A percentile compares a stretch with the other conserved stretches of the same genome.
Conservation (phyloP, 1,140 invertebrate genomes). For the Eumaeus atala region DNA sequence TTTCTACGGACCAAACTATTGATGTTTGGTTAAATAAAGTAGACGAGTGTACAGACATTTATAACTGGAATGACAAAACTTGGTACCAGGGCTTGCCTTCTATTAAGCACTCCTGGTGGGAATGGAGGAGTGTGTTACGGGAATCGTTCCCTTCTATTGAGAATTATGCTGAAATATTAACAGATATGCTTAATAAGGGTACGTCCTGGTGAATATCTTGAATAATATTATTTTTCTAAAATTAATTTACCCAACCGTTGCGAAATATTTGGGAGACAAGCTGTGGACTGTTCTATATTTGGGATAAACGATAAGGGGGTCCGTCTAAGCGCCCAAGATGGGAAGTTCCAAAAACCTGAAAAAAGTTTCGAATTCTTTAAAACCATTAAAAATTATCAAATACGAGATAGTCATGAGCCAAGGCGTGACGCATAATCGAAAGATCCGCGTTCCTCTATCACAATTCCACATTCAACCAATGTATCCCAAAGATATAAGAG, state of each 20-base stretch:
- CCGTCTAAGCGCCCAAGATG: too few species aligned
- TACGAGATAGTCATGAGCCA: too few species aligned
- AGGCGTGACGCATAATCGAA: too few species aligned
- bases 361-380: too few species aligned
- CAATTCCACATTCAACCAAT: too few species aligned
- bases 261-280: conserved; percentile 16
- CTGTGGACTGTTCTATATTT: conserved; percentile 23
- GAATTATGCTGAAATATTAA: conserved; percentile 30
- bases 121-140: conserved; percentile 40
- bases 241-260: conserved; percentile 27
- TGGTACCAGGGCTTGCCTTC: conserved; percentile 40
- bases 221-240: conserved; percentile 29
- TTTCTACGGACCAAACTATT: conserved; percentile 24
- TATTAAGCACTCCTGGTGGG: conserved; percentile 34
- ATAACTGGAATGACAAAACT: conserved; percentile 15
- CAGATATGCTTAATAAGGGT: conserved; percentile 28
- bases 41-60: conserved; percentile 28
- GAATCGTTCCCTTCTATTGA: conserved; percentile 31
- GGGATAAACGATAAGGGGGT: too few species aligned
- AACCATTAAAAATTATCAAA: too few species aligned
- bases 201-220: conserved; percentile 18
- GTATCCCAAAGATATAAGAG: too few species aligned
- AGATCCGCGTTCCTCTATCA: too few species aligned
- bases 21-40: conserved; percentile 35
- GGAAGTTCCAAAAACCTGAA: too few species aligned